Base-by-base conservation (phyloP, 2,888 invertebrate species). In the Torymus tubicola region DNA sequence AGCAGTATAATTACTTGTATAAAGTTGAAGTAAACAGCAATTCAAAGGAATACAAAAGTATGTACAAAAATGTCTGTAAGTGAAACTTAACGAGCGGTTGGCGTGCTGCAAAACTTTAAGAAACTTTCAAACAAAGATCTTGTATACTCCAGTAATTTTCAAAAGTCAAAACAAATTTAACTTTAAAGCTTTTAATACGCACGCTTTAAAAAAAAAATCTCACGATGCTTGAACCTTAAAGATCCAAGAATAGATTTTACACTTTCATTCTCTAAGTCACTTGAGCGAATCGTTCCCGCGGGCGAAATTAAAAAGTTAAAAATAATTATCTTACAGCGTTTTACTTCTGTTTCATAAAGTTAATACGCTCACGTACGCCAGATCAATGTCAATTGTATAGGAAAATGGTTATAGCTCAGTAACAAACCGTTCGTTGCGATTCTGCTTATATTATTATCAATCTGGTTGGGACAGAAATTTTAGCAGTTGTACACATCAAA, bases 1-100 rank as follows among this genome's bases (percentile, higher is more conserved):
- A 42, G 10, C 42, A 42, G 42, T 8, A 8, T 42, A 8, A 42
- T 42, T 42, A 31, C 8, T 1, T 8, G 5, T 42, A 8, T 42
- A 42, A 8, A 42, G 42, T 8, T 42, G 1, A 42, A 42, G 42
- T 42, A 42, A 42, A 42, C 42, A 42, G 42, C 42, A 42, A 42
- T 42, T 42, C 42, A 42, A 42, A 42, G 42, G 42, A 42, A 42
- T 42, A 42, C 42, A 42, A 52, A 75, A 60, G 50, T 65, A 13
- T 42, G 31, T 55, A 52, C 14, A 50, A 50, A 61, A 50, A 63
- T 73, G 42, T 80, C 18, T 64, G 16, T 60, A 58, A 60, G 75
- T 64, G 58, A 80, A 80, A 65, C 52, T 70, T 70, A 74, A 80
- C 58, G 65, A 80, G 60, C n/a, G 16, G 21, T 60, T 73, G 11